These are phyloP conservation scores for Tetramorium simillimum DNA, from an alignment of 1,140 invertebrate species.

Conservation along the genomic window DNA sequence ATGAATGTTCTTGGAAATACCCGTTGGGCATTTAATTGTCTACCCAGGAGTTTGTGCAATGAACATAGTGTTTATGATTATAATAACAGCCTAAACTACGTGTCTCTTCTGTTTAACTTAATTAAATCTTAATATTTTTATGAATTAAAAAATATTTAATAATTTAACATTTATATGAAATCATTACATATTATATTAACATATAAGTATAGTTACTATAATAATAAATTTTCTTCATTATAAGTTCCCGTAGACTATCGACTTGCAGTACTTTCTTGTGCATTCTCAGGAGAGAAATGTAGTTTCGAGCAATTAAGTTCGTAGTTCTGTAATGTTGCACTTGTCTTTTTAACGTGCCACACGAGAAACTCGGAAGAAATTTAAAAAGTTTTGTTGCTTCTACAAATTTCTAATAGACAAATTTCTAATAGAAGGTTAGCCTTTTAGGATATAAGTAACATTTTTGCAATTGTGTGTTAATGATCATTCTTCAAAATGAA, in stretches of 20 bases:
- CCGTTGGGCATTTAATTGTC: background rate
- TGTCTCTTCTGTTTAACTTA: background rate
- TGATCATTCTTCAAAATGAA: background rate
- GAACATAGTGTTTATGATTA: background rate
- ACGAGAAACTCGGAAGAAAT: background rate
- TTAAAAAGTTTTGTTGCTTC: background rate
- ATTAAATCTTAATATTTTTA: background rate
- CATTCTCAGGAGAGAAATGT: background rate
- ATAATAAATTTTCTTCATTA: background rate
- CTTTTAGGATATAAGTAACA: background rate
- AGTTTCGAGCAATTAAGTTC: slow-evolving; percentile 15
- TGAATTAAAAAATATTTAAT: slow-evolving; percentile 6
- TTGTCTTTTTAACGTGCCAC: slow-evolving; percentile 8
- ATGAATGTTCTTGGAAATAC: background rate
- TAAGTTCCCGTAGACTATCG: background rate
- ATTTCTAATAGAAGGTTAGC: slow-evolving; percentile 4
- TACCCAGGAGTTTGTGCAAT: background rate
- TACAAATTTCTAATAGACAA: slow-evolving; percentile 12
- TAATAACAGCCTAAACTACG: background rate
- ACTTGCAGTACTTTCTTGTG: background rate
- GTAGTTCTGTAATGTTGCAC: background rate
- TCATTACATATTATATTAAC: background rate
- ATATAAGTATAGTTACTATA: background rate
- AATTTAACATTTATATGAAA: background rate
- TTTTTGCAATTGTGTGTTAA: background rate